These are phyloP conservation scores for Actinia equina DNA, from an alignment of 64 coral and sea anemone genomes.

Conservation along the genomic window DNA sequence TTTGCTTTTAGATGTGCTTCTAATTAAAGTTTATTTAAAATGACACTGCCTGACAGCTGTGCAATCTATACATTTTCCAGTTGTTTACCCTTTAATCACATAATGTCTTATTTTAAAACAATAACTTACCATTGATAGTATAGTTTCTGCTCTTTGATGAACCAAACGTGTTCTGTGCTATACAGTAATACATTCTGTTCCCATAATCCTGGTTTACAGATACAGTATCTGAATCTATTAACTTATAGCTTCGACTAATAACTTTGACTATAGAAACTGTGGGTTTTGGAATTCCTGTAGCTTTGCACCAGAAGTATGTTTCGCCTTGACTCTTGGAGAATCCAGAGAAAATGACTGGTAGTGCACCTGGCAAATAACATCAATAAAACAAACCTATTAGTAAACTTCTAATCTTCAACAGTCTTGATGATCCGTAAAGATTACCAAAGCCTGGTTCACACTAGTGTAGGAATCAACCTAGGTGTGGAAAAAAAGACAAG, in stretches of 20 bases:
- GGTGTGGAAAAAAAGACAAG: too few relatives aligned
- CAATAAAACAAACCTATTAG: neutral
- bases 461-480: too few relatives aligned
- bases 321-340: constrained; percentile 32
- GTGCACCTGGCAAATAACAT: constrained; percentile 46
- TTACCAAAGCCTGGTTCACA: too few relatives aligned
- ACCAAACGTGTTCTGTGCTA: constrained; percentile 69
- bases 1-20: too few relatives aligned
- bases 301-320: constrained; percentile 67
- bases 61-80: too few relatives aligned
- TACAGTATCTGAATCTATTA: constrained; percentile 14
- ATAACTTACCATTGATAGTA: constrained; percentile 33
- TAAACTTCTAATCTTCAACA: neutral
- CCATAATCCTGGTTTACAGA: constrained; percentile 40
- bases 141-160: constrained; percentile 46
- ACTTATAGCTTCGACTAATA: constrained; percentile 7
- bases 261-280: constrained; percentile 55
- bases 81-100: too few relatives aligned
- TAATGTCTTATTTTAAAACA: too few relatives aligned
- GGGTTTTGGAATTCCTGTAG: constrained; percentile 55
- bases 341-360: constrained; percentile 57
- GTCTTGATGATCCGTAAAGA: too few relatives aligned
- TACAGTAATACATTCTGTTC: constrained; percentile 61
- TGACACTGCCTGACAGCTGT: too few relatives aligned
- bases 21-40: too few relatives aligned